Conservation (phyloP, 1,140 invertebrate genomes). For the Apolygus lucorum region DNA sequence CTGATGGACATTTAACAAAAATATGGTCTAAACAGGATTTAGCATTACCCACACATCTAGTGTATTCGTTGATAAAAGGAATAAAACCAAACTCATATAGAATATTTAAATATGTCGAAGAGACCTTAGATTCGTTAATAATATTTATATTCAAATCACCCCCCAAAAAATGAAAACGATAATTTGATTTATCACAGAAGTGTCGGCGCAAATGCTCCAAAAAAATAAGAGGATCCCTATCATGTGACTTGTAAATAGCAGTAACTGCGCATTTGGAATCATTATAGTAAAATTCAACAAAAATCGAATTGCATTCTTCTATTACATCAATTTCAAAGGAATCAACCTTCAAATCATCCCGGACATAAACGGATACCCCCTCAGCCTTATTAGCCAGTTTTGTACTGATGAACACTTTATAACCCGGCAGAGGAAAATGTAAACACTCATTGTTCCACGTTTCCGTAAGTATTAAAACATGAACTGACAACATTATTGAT, state of each 20-base stretch:
- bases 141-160: constrained; percentile 1
- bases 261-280: not conserved
- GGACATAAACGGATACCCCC: not conserved
- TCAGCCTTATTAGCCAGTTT: not conserved
- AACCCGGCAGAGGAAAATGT: not conserved
- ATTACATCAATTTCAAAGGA: too few relatives aligned
- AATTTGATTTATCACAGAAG: not conserved
- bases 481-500: not conserved
- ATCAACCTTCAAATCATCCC: not conserved
- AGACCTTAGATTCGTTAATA: not conserved
- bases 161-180: not conserved
- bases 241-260: not conserved
- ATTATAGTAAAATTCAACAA: not conserved
- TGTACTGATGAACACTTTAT: not conserved
- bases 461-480: not conserved
- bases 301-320: too few relatives aligned
- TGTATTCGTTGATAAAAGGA: not conserved
- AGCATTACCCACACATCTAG: not conserved
- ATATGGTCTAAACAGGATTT: not conserved
- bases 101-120: not conserved
- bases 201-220: not conserved
- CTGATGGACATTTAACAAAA: not conserved
- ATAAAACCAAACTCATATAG: not conserved
- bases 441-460: not conserved
- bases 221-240: not conserved